Evolutionary conservation across 2,888 invertebrate species (phyloP).

Genomic region (Rotaria macrura): DNA sequence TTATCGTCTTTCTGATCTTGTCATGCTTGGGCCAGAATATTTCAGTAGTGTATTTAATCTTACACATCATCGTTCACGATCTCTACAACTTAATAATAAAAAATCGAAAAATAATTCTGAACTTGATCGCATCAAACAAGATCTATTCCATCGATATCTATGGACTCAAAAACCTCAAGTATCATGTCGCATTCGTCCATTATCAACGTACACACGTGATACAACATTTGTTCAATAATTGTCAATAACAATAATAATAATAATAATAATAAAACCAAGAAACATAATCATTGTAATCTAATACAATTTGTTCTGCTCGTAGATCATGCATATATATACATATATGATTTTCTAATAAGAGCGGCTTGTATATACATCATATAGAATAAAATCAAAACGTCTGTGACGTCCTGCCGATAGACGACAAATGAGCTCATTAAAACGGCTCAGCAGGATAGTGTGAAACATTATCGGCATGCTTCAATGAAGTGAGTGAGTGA

Average conservation of each 20-base stretch:
- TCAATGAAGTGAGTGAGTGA: conserved; percentile 15
- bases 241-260: not conserved
- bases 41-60: not conserved
- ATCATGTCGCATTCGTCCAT: conserved; percentile 2
- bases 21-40: not conserved
- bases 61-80: not conserved
- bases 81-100: not conserved
- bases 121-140: not conserved
- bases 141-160: conserved; percentile 13
- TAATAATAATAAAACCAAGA: no score
- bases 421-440: conserved; percentile 8
- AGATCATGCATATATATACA: not conserved
- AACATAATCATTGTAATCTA: not conserved
- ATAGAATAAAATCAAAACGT: not conserved
- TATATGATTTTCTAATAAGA: not conserved
- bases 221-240: not conserved
- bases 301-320: not conserved
- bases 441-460: not conserved
- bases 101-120: not conserved
- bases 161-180: conserved; percentile 11
- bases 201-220: not conserved
- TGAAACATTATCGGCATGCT: conserved; percentile 15
- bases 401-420: not conserved
- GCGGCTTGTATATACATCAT: conserved; percentile 8
- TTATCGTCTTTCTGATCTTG: conserved; percentile 3